Base-by-base conservation (phyloP, 2,888 invertebrate genomes). In the Platycheirus albimanus region DNA sequence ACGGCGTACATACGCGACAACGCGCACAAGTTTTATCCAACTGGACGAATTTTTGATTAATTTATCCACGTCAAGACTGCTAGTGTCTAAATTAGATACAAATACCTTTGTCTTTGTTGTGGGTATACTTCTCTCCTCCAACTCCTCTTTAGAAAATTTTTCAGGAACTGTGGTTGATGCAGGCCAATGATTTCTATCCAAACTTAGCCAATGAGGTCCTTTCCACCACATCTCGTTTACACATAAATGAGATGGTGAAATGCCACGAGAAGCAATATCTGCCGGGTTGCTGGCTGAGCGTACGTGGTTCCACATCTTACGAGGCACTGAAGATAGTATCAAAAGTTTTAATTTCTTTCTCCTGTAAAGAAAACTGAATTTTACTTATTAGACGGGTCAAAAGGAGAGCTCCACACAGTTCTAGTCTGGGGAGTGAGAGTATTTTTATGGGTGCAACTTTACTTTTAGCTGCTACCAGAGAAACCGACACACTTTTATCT, bases 351-450 rank as follows among this genome's bases (percentile, higher is more conserved):
- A 19, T 13, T 10, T 71, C 15, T 30, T 20, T 15, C 11, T 61
- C 20, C 15, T 52, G 51, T 63, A 52, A 63, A 11, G 52, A 71
- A 10, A 8, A 7, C 20, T 52, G 51, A 28, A 63, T 41, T 52
- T 61, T 72, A 13, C 30, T 63, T 3, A 72, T 43, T 1, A 72
- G 52, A 11, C 71, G 71, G n/a, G 63, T 72, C 10, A 72, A 33
- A 8, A 72, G 38, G 17, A 72, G n/a, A 10, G 61, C 71, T 15
- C 52, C 71, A 15, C 41, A 71, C 10, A 63, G 43, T 15, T 70
- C 69, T 15, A 70, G 49, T 11, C 47, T 45, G 1, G 47, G 47
- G 3, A 70, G 58, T 6, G 70, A 15, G 0, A 70, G 15, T n/a
- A 70, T 28, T 28, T 70, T 58, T n/a, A 58, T 19, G 5, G 58